phyloP scores from a whole-genome alignment of 2,113 vertebrate species.

The Mystacornis crossleyi region DNA sequence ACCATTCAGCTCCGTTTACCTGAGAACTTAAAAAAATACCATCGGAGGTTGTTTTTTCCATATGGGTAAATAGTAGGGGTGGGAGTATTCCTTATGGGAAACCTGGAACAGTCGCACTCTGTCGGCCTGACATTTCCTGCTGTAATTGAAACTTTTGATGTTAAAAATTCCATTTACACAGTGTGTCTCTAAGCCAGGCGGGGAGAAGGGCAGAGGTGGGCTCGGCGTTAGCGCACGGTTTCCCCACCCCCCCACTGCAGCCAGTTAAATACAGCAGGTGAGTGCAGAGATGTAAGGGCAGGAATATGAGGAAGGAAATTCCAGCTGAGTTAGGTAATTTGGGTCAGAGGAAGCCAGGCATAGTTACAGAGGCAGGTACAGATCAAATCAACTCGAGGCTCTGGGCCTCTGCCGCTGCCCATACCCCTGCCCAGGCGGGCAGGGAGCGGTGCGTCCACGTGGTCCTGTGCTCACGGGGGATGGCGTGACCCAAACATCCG shows the following conservation, averaged over 20 bases:
- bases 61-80: conserved; percentile 48
- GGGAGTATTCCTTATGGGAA: conserved; percentile 54
- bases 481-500: not conserved
- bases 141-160: conserved; percentile 59
- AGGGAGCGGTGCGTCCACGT: not conserved
- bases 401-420: not conserved
- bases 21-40: conserved; percentile 53
- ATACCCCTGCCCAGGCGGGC: not conserved
- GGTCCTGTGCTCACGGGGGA: not conserved
- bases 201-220: conserved; percentile 32
- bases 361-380: conserved; percentile 48
- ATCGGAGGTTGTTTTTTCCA: conserved; percentile 21
- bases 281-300: conserved; percentile 35
- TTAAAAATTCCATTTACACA: conserved; percentile 50
- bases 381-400: conserved; percentile 1
- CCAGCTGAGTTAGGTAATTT: conserved; percentile 63
- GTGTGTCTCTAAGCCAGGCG: not conserved
- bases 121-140: conserved; percentile 58
- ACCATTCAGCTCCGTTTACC: conserved; percentile 59
- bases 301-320: conserved; percentile 68
- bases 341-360: conserved; percentile 45
- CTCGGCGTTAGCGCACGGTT: not conserved
- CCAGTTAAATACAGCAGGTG: conserved; percentile 49
- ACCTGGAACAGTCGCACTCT: conserved; percentile 55
- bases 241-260: not conserved